phyloP scores from a whole-genome alignment of 2,113 vertebrate species.

The Pteropus alecto region DNA sequence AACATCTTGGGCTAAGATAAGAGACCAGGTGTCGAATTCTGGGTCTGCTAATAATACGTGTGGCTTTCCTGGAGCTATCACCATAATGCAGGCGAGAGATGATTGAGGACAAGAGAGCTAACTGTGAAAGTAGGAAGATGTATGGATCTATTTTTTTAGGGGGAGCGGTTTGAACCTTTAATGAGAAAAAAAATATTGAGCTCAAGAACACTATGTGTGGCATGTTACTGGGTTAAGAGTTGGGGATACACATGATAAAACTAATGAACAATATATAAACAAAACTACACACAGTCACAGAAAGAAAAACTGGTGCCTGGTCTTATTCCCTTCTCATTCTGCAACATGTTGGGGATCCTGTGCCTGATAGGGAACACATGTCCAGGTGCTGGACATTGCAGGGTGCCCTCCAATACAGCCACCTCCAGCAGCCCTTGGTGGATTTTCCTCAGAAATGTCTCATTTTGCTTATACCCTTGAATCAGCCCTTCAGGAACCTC shows the following conservation, averaged over 20 bases:
- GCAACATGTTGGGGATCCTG: constrained; percentile 94
- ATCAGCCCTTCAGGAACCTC: constrained; percentile 84
- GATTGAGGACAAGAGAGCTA: background rate
- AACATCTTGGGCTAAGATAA: background rate
- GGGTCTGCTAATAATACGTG: background rate
- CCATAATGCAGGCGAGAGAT: background rate
- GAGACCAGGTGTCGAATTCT: background rate
- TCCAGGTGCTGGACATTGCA: constrained; percentile 92
- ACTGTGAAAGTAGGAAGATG: background rate
- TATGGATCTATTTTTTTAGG: too few relatives aligned
- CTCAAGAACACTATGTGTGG: background rate
- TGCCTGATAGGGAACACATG: constrained; percentile 91
- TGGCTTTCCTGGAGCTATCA: background rate
- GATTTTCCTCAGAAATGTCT: constrained; percentile 90
- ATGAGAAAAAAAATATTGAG: constrained; percentile 75
- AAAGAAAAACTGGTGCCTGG: background rate
- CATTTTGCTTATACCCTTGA: constrained; percentile 85
- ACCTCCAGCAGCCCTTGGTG: constrained; percentile 91
- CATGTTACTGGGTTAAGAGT: background rate
- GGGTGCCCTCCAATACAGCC: constrained; percentile 90
- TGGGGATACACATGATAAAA: background rate
- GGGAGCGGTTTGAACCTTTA: constrained; percentile 72
- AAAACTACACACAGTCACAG: background rate
- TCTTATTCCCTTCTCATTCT: constrained; percentile 88
- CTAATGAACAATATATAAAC: background rate